phyloP scores from a whole-genome alignment of 2,113 vertebrate species.

The Pelvicachromis taeniatus region DNA sequence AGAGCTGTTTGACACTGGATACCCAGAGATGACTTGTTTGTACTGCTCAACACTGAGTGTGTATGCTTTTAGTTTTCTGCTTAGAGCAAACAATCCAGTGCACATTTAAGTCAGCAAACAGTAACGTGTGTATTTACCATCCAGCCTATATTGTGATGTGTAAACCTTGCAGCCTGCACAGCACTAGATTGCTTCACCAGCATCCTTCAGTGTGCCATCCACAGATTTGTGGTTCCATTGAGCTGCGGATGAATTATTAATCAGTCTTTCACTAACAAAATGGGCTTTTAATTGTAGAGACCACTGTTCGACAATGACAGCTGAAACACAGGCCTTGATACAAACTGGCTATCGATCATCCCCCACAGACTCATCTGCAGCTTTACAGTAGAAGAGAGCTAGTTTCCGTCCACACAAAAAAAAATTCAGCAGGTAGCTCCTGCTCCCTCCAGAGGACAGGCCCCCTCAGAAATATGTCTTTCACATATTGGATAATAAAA shows the following conservation, averaged over 20 bases:
- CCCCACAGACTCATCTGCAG: constrained; percentile 6
- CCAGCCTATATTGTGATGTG: not conserved
- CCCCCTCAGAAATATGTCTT: not conserved
- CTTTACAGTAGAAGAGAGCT: not conserved
- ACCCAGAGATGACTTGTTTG: constrained; percentile 2
- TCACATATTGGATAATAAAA: not conserved
- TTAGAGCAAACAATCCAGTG: not conserved
- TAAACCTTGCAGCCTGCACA: constrained; percentile 13
- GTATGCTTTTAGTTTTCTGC: not conserved
- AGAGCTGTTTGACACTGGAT: constrained; percentile 15
- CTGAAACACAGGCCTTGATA: constrained; percentile 18
- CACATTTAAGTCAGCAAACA: constrained; percentile 9
- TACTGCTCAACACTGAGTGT: not conserved
- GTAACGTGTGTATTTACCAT: not conserved
- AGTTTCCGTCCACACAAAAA: not conserved
- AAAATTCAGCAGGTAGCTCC: not conserved
- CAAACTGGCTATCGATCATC: constrained; percentile 30
- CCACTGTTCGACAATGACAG: constrained; percentile 40
- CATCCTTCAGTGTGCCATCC: constrained; percentile 29
- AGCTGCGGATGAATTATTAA: constrained; percentile 62
- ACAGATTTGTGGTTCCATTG: constrained; percentile 45
- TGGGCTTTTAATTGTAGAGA: constrained; percentile 64
- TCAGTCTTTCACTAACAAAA: constrained; percentile 47
- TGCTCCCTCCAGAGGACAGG: not conserved
- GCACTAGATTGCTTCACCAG: constrained; percentile 9